Base-by-base conservation (phyloP, 1,140 invertebrate genomes). In the Trichoplusia ni region DNA sequence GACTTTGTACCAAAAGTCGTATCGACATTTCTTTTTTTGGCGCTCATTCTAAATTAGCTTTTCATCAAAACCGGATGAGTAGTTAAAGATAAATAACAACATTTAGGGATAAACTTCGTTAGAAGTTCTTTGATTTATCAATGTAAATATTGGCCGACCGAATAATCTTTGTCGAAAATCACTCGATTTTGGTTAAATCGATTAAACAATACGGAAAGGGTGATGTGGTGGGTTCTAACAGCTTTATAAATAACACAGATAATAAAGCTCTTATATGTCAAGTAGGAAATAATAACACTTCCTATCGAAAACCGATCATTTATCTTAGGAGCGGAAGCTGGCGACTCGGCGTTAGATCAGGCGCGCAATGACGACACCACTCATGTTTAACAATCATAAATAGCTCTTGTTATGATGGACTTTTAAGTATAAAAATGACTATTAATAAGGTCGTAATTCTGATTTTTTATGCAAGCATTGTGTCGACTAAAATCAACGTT, bases 271-370 rank as follows among this genome's bases (percentile, higher is more conserved):
- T 29, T 61, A 67, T 71, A 51, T 18, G 59, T 38, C 29, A 23
- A 77, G 60, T 42, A 73, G 75, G 75, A 81, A 81, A 67, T 69
- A 58, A 59, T 13, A 29, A 33, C 42, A 74, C 76, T 81, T 81
- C 79, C 79, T 75, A 76, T 79, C 69, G 67, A 75, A 75, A 72
- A 59, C 62, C 59, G 53, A 54, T 42, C 37, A 64, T 73, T 73
- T 75, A 69, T 75, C 64, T 73, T 47, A 38, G 46, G 68, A 64
- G 64, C 62, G 70, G 71, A 73, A 77, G 69, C 61, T 49, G 65
- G 33, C 11, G 33, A 16, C n/a, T n/a, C n/a, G n/a, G n/a, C n/a
- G 21, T 31, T 53, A 60, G 40, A 44, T 19, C 18, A n/a, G 8
- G 25, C 27, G 49, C 46, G 47, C 29, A 59, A 44, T 29, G 2